phyloP scores from a whole-genome alignment of 2,113 vertebrate species.

The Gymnobelideus leadbeateri region DNA sequence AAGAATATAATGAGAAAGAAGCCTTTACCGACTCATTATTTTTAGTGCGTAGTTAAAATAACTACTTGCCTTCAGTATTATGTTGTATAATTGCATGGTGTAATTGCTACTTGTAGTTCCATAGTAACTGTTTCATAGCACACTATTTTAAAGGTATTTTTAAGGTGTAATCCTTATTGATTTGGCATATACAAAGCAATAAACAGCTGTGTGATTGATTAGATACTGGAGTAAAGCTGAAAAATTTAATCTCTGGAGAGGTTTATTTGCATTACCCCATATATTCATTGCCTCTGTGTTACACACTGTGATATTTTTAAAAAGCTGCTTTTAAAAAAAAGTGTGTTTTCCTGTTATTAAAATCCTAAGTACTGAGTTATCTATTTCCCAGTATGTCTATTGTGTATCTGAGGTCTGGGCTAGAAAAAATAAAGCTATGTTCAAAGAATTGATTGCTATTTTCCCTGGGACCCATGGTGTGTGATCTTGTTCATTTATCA shows the following conservation, averaged over 20 bases:
- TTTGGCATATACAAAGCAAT: slow-evolving; percentile 74
- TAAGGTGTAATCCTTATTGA: slow-evolving; percentile 83
- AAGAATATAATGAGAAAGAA: slow-evolving; percentile 69
- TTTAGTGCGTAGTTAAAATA: slow-evolving; percentile 73
- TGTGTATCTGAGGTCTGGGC: accelerated
- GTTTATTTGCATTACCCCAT: slow-evolving; percentile 60
- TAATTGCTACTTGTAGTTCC: slow-evolving; percentile 78
- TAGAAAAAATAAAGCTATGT: not conserved
- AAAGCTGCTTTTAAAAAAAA: not conserved
- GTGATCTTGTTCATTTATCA: not conserved
- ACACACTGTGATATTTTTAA: slow-evolving; percentile 61
- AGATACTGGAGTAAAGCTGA: slow-evolving; percentile 74
- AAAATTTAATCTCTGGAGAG: slow-evolving; percentile 81
- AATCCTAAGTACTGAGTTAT: not conserved
- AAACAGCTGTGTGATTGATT: slow-evolving; percentile 82
- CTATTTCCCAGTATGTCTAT: not conserved
- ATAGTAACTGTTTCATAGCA: slow-evolving; percentile 42
- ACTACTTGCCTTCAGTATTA: slow-evolving; percentile 62
- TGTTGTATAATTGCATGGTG: slow-evolving; percentile 50
- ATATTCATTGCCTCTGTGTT: slow-evolving; percentile 78
- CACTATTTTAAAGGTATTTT: slow-evolving; percentile 80
- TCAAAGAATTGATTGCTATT: not conserved
- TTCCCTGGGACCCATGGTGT: not conserved
- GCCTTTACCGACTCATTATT: slow-evolving; percentile 58
- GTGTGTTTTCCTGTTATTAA: not conserved